Evolutionary conservation across 1,140 invertebrate species (phyloP).

Genomic region (Cheumatopsyche charites): DNA sequence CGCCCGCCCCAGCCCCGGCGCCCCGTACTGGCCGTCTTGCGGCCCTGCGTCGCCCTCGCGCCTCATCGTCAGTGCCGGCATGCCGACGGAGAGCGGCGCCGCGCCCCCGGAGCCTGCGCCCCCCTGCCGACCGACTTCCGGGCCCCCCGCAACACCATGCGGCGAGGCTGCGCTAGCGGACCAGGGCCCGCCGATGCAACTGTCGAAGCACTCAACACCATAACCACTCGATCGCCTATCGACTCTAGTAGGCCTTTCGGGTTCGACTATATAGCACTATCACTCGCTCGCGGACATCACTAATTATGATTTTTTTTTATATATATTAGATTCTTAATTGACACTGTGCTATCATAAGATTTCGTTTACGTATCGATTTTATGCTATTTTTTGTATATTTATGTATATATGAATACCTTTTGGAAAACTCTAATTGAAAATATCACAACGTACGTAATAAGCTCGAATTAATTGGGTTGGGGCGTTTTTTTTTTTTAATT

Average conservation of each 20-base stretch:
- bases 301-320: too few species aligned
- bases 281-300: too few species aligned
- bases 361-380: conserved; percentile 2
- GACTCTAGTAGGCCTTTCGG: too few species aligned
- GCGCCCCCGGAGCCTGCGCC: conserved; percentile 6
- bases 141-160: neutral
- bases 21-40: conserved; percentile 39
- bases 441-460: conserved; percentile 47
- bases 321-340: too few species aligned
- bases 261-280: too few species aligned
- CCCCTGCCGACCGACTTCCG: neutral
- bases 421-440: conserved; percentile 44
- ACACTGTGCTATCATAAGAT: conserved; percentile 41
- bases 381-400: too few species aligned
- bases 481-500: neutral
- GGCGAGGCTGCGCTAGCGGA: neutral
- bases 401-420: neutral
- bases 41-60: conserved; percentile 43
- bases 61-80: conserved; percentile 47
- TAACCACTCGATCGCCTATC: too few species aligned
- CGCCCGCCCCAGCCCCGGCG: conserved; percentile 25
- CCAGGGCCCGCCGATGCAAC: neutral
- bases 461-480: conserved; percentile 26
- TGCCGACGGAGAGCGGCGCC: conserved; percentile 26
- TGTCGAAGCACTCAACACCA: neutral